Percentiles rank a stretch among this genome's conserved stretches.
These are phyloP conservation scores for Microcebus tavaratra DNA, from an alignment of 2,113 vertebrate genomes.

Conservation along the genomic window DNA sequence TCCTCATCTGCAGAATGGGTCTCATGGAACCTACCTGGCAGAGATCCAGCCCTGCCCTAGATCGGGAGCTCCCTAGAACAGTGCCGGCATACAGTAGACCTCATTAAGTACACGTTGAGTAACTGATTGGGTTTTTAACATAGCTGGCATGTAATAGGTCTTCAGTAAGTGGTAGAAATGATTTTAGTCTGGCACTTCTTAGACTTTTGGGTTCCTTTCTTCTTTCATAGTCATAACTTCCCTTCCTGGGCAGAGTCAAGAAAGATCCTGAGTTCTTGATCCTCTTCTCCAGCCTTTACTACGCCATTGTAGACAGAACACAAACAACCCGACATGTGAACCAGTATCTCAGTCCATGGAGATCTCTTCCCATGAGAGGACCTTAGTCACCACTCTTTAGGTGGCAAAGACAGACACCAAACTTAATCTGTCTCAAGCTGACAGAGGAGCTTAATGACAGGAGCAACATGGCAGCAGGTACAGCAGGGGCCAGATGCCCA, in stretches of 20 bases:
- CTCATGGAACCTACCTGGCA: no score
- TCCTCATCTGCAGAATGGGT: neutral
- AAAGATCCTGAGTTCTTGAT: neutral
- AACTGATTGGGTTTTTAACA: neutral
- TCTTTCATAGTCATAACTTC: neutral
- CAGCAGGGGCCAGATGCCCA: neutral
- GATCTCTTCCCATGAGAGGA: neutral
- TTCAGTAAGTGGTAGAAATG: neutral
- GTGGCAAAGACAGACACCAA: neutral
- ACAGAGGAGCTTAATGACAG: neutral
- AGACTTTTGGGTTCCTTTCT: neutral
- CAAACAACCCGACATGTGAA: neutral
- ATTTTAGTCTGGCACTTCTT: slow-evolving; percentile 5
- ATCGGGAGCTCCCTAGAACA: neutral
- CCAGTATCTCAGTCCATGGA: neutral
- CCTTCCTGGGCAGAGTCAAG: neutral
- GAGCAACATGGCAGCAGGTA: neutral
- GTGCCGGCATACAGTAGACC: no score
- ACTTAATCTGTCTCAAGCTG: neutral
- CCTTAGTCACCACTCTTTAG: neutral
- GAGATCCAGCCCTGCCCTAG: neutral
- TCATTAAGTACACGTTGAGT: neutral
- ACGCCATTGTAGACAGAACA: neutral
- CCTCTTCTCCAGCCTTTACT: neutral
- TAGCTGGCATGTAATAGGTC: neutral